These are phyloP conservation scores for Lateolabrax maculatus DNA, from an alignment of 2,797 vertebrate genomes.

Conservation along the genomic window DNA sequence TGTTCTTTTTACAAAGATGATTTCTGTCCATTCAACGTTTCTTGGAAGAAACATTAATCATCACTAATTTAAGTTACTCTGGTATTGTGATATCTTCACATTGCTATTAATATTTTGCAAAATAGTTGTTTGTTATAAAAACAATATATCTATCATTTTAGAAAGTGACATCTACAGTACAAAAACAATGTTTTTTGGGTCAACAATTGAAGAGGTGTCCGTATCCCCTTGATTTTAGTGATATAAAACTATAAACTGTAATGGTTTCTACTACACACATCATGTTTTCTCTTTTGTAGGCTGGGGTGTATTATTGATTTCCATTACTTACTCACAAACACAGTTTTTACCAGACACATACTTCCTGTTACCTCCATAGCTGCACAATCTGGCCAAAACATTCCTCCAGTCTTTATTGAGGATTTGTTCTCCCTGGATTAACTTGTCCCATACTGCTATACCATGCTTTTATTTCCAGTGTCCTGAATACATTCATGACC, in stretches of 20 bases:
- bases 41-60: not conserved
- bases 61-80: not conserved
- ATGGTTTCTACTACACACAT: not conserved
- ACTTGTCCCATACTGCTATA: slow-evolving; percentile 4
- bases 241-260: not conserved
- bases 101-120: too few relatives aligned
- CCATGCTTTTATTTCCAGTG: slow-evolving; percentile 57
- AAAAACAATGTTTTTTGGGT: not conserved
- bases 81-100: not conserved
- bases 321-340: slow-evolving; percentile 8
- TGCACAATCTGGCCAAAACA: slow-evolving; percentile 19
- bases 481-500: slow-evolving; percentile 68
- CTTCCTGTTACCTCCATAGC: not conserved
- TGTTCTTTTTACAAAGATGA: not conserved
- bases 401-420: not conserved
- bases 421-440: slow-evolving; percentile 20
- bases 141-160: not conserved
- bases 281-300: not conserved
- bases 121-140: not conserved
- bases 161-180: not conserved
- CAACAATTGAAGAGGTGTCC: not conserved
- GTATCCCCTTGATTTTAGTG: not conserved
- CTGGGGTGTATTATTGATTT: not conserved
- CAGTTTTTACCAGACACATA: slow-evolving; percentile 7
- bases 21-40: not conserved